Percentiles rank a stretch among this genome's conserved stretches.
These are phyloP conservation scores for Apeira syringaria DNA, from an alignment of 2,888 invertebrate genomes.

Conservation along the genomic window DNA sequence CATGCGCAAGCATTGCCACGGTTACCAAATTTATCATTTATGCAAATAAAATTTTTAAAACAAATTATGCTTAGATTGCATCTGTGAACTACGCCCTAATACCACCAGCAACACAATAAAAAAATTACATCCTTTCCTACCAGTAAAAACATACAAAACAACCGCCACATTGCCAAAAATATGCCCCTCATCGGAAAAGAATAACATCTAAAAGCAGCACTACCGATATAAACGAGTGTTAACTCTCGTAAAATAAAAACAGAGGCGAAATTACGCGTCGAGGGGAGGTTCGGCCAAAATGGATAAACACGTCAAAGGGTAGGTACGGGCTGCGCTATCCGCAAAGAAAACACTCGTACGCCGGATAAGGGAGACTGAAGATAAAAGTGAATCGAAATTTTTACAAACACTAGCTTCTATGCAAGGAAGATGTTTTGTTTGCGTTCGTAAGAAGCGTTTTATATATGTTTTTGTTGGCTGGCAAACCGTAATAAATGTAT, in stretches of 20 bases:
- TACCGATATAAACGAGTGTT: slow-evolving; percentile 27
- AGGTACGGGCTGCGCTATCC: slow-evolving; percentile 62
- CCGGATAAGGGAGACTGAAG: slow-evolving; percentile 43
- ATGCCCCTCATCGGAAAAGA: slow-evolving; percentile 24
- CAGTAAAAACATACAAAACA: slow-evolving; percentile 1
- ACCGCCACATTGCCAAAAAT: slow-evolving; percentile 7
- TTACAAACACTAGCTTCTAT: slow-evolving; percentile 48
- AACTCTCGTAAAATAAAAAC: slow-evolving; percentile 51
- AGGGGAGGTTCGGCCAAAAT: slow-evolving; percentile 67
- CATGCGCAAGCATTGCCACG: too few species aligned
- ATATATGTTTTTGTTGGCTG: slow-evolving; percentile 16
- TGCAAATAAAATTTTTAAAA: too few species aligned
- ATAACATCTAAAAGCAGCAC: slow-evolving; percentile 26
- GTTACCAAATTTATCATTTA: too few species aligned
- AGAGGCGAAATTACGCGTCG: slow-evolving; percentile 56
- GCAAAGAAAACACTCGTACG: slow-evolving; percentile 79
- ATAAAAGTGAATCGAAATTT: slow-evolving; percentile 71
- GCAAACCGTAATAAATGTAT: slow-evolving; percentile 11
- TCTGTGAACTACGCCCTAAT: not conserved
- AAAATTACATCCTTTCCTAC: not conserved
- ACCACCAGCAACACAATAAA: slow-evolving; percentile 1
- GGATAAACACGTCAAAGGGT: slow-evolving; percentile 81
- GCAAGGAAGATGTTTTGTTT: slow-evolving; percentile 29
- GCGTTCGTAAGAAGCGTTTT: slow-evolving; percentile 20
- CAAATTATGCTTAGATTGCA: too few species aligned